phyloP scores from a whole-genome alignment of 2,113 vertebrate genomes.

The Spheniscus mendiculus region DNA sequence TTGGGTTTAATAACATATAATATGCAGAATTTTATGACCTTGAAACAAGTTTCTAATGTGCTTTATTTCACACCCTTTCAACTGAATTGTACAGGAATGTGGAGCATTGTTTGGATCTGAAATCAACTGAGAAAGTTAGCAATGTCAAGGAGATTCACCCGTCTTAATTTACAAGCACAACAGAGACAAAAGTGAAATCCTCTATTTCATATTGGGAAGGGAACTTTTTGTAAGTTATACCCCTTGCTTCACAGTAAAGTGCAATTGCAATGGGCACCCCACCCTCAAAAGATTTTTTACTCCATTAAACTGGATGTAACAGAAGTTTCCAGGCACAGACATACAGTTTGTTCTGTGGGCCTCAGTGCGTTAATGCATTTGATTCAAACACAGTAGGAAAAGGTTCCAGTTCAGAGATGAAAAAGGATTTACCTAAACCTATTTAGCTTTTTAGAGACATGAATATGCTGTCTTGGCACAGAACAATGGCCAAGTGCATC shows the following conservation, averaged over 20 bases:
- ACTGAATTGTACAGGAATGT: background rate
- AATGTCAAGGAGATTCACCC: background rate
- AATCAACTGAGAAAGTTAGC: background rate
- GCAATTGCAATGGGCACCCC: background rate
- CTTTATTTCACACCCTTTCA: background rate
- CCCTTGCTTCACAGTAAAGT: background rate
- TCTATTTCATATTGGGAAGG: background rate
- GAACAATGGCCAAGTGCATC: background rate
- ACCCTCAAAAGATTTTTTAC: background rate
- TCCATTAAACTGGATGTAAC: background rate
- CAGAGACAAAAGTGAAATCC: background rate
- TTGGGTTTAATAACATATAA: background rate
- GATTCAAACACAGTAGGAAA: slow-evolving; percentile 53
- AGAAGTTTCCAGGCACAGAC: background rate
- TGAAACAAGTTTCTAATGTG: background rate
- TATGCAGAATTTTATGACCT: background rate
- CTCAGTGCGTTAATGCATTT: slow-evolving; percentile 44
- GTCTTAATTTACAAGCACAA: background rate
- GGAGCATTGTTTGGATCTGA: background rate
- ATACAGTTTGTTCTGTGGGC: background rate
- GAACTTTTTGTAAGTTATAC: background rate
- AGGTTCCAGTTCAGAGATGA: slow-evolving; percentile 29
- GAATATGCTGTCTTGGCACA: slow-evolving; percentile 37
- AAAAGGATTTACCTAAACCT: slow-evolving; percentile 38
- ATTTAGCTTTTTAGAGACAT: slow-evolving; percentile 13